Evolutionary conservation across 2,888 invertebrate species (phyloP), one percentile per base, ranked within the genome.

Genomic region (Pterostichus madidus): DNA sequence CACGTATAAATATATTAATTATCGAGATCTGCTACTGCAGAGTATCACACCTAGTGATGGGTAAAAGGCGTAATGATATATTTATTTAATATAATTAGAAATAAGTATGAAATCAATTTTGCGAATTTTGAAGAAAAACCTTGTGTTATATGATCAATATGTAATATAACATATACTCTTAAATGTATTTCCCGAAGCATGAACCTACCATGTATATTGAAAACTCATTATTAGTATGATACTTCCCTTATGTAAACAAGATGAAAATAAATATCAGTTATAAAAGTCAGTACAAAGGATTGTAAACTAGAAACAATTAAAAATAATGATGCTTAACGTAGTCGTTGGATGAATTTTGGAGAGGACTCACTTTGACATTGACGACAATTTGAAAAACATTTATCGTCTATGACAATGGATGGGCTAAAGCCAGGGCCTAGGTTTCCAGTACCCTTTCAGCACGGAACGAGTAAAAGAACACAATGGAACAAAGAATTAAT

Each of bases 401-500:
- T 73, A 71, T 73, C 64, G 71, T 56, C 35, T 56, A 59, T 59
- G 56, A 44, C 56, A 73, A 56, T 32, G 56, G 49, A 71, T 56
- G 44, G 59, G 75, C 31, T 75, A 75, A 59, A 75, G 59, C 39
- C 75, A 39, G 32, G 53, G 11, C 53, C 49, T 6, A 10, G 77
- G 32, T 8, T 35, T 53, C 15, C 77, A 13, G 35, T 77, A 35
- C 35, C 56, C 77, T 56, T 77, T 77, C 77, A 77, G 31, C 52
- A 49, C 17, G n/a, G 5, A 35, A n/a, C 35, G 79, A 64, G 71
- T 15, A 80, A 81, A 75, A 71, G 75, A 56, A 75, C 75, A 75
- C 81, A 81, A 81, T 75, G 59, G 81, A 81, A 81, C 75, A 73
- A 61, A 81, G 61, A 81, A 81, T 81, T 81, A 73, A 81, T 81